Evolutionary conservation across 2,888 invertebrate species (phyloP).

Genomic region (Allolobophora icterica): DNA sequence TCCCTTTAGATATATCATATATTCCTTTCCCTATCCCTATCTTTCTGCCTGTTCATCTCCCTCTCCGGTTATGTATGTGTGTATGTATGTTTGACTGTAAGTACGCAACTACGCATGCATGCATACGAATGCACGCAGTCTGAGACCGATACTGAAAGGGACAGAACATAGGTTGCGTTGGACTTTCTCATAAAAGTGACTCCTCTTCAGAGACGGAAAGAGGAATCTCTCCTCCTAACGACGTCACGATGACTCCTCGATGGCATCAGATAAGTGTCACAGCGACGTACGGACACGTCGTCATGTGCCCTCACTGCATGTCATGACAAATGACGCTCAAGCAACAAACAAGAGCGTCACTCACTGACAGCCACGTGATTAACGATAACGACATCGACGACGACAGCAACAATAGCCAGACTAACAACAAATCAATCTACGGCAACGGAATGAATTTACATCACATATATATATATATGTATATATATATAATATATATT

Average conservation of each 20-base stretch:
- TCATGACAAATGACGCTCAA: background rate
- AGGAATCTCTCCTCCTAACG: background rate
- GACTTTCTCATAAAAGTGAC: too few species aligned
- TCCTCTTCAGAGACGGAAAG: background rate
- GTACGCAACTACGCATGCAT: too few species aligned
- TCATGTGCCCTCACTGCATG: background rate
- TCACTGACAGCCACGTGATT: background rate
- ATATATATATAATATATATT: too few species aligned
- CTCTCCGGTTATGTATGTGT: too few species aligned
- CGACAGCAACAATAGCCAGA: background rate
- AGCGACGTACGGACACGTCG: slow-evolving; percentile 1
- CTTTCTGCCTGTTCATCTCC: too few species aligned
- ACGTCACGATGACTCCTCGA: background rate
- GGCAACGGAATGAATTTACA: background rate
- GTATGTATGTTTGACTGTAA: too few species aligned
- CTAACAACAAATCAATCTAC: background rate
- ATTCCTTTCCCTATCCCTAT: too few species aligned
- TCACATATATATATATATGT: too few species aligned
- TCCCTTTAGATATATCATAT: too few species aligned
- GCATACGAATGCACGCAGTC: too few species aligned
- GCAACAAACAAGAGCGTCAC: background rate
- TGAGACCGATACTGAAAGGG: too few species aligned
- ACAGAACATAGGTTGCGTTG: too few species aligned
- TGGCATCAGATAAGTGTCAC: background rate
- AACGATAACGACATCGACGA: slow-evolving; percentile 17